Conservation (phyloP, 2,797 vertebrate species). For the Sebastes taczanowskii region DNA sequence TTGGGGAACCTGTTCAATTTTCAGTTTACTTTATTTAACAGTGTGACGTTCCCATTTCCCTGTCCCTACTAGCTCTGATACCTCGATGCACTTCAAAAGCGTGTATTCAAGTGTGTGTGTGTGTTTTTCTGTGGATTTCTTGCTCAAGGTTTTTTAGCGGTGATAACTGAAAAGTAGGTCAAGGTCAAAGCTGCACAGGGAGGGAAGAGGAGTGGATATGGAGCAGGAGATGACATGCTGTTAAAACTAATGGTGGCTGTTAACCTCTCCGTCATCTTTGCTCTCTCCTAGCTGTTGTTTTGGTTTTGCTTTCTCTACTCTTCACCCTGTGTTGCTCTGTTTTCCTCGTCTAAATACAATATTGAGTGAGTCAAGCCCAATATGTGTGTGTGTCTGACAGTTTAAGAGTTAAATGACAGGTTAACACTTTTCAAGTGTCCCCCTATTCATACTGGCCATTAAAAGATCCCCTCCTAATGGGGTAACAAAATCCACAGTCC, state of each 20-base stretch:
- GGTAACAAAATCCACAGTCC: too few relatives aligned
- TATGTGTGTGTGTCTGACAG: neutral
- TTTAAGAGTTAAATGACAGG: neutral
- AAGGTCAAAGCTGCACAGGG: constrained; percentile 57
- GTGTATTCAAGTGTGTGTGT: neutral
- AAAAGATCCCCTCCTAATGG: neutral
- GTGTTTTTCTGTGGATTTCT: neutral
- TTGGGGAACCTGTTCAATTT: neutral
- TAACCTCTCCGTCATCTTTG: neutral
- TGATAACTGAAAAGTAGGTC: constrained; percentile 39
- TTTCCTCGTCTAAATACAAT: neutral
- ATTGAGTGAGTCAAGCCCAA: neutral
- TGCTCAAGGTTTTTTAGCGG: constrained; percentile 13
- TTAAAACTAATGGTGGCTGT: constrained; percentile 1
- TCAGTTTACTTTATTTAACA: neutral
- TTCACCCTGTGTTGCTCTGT: neutral
- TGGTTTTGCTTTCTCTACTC: neutral
- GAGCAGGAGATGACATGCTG: constrained; percentile 1
- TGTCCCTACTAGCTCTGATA: neutral
- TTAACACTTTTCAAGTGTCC: neutral
- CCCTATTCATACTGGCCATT: neutral
- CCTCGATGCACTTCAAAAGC: neutral
- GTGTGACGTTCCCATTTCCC: neutral
- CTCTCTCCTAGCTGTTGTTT: neutral
- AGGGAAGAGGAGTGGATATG: neutral